phyloP scores from a whole-genome alignment of 2,888 invertebrate species.

The Scrobipalpa atriplicella region DNA sequence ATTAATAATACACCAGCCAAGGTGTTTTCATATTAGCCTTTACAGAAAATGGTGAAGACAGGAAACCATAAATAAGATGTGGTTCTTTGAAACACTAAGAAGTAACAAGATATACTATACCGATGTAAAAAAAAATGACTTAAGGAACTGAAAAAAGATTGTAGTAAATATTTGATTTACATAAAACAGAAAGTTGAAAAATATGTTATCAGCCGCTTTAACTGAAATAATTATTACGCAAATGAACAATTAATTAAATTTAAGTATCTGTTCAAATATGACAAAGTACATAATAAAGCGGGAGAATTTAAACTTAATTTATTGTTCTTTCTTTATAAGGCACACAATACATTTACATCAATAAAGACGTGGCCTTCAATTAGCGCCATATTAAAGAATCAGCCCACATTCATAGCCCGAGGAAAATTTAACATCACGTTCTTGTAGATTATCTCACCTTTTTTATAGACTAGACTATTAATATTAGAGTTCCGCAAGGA shows the following conservation, averaged over 20 bases:
- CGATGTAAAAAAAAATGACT: too few relatives aligned
- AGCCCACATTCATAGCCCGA: constrained; percentile 55
- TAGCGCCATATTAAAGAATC: constrained; percentile 53
- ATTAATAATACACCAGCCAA: constrained; percentile 17
- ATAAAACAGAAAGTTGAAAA: neutral
- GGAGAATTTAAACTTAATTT: constrained; percentile 33
- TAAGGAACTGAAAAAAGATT: too few relatives aligned
- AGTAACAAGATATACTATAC: too few relatives aligned
- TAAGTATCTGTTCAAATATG: constrained; percentile 18
- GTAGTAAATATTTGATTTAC: too few relatives aligned
- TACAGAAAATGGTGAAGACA: neutral
- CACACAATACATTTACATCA: constrained; percentile 42
- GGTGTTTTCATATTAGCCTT: constrained; percentile 12
- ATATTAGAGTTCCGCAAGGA: constrained; percentile 26
- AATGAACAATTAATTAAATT: neutral
- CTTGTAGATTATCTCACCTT: constrained; percentile 44
- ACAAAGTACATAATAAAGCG: constrained; percentile 13
- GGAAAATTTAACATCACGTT: constrained; percentile 55
- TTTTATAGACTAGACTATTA: constrained; percentile 32
- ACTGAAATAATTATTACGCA: constrained; percentile 1
- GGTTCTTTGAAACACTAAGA: neutral
- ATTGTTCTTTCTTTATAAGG: constrained; percentile 42
- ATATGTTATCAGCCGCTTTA: neutral
- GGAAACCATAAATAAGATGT: neutral
- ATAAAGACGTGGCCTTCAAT: constrained; percentile 53